Conservation (phyloP, 2,113 vertebrate species). For the Chloroceryle aenea region DNA sequence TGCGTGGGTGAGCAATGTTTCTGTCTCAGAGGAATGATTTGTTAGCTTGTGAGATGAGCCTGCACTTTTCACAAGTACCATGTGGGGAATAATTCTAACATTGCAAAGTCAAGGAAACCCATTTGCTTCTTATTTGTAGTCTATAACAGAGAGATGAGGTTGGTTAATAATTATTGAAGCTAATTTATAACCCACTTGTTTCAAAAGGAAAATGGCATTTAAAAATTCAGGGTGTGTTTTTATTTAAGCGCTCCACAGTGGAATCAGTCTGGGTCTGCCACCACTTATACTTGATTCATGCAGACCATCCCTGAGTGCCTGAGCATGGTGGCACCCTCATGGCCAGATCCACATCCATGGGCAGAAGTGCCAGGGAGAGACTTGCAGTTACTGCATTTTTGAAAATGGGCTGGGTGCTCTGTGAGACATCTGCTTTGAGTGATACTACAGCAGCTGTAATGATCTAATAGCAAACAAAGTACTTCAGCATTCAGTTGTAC, state of each 20-base stretch:
- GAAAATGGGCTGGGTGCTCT: constrained; percentile 55
- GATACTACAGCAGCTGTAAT: constrained; percentile 77
- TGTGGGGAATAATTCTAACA: not conserved
- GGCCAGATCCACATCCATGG: not conserved
- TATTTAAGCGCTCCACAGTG: not conserved
- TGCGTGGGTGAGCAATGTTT: not conserved
- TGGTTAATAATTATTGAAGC: not conserved
- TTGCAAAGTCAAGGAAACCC: not conserved
- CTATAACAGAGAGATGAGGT: not conserved
- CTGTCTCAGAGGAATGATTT: not conserved
- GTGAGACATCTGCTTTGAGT: constrained; percentile 79
- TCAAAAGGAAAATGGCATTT: not conserved
- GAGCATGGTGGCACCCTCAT: constrained; percentile 51
- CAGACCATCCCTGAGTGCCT: not conserved
- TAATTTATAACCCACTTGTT: constrained; percentile 4
- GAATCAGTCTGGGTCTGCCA: constrained; percentile 34
- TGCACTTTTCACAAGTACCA: not conserved
- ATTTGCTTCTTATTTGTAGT: not conserved
- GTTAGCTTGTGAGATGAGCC: not conserved
- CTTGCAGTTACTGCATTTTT: constrained; percentile 35
- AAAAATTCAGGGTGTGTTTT: not conserved
- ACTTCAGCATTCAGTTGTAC: constrained; percentile 76
- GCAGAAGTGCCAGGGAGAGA: constrained; percentile 58
- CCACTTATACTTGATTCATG: not conserved
- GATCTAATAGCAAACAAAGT: constrained; percentile 77